These are phyloP conservation scores for Lasius platythorax DNA, from an alignment of 2,888 invertebrate species.

Conservation along the genomic window DNA sequence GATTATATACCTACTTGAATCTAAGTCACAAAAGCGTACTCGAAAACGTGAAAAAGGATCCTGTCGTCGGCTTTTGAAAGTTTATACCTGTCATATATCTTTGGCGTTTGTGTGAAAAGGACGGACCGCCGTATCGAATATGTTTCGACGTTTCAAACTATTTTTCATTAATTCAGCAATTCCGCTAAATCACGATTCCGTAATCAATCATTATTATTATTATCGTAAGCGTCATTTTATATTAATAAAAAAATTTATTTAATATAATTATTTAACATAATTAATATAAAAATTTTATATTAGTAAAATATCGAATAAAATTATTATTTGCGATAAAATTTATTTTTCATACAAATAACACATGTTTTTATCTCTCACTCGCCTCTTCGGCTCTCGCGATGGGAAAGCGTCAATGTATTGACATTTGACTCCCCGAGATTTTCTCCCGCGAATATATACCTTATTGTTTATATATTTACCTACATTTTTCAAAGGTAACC, in stretches of 20 bases:
- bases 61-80: not conserved
- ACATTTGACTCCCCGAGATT: not conserved
- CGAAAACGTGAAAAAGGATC: not conserved
- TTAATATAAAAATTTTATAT: too few relatives aligned
- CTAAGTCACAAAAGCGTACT: not conserved
- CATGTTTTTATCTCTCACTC: not conserved
- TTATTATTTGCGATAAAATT: not conserved
- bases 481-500: slow-evolving; percentile 36
- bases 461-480: slow-evolving; percentile 32
- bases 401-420: not conserved
- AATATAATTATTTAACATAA: too few relatives aligned
- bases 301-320: too few relatives aligned
- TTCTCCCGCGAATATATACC: slow-evolving; percentile 6
- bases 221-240: not conserved
- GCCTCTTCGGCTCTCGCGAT: not conserved
- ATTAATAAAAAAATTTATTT: not conserved
- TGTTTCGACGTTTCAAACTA: not conserved
- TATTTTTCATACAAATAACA: not conserved
- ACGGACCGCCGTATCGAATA: not conserved
- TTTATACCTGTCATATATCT: not conserved
- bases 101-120: not conserved
- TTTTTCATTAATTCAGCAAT: not conserved
- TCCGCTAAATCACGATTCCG: not conserved
- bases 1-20: not conserved
- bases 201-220: not conserved